These are phyloP conservation scores for Manduca sexta DNA, from an alignment of 1,140 invertebrate genomes.

Conservation along the genomic window DNA sequence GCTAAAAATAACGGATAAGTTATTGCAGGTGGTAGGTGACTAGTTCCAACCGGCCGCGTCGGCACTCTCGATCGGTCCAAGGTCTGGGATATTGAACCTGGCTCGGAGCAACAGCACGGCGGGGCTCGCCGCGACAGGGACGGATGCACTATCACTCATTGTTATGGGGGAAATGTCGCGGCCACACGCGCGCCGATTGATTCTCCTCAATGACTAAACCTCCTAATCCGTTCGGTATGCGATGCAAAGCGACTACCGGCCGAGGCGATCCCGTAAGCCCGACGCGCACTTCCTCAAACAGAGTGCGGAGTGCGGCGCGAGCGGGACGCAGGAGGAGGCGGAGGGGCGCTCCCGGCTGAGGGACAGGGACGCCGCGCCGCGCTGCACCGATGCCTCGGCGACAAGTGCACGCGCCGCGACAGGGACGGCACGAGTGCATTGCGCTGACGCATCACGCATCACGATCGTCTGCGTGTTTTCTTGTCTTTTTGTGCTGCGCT, in stretches of 20 bases:
- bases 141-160: constrained; percentile 67
- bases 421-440: constrained; percentile 52
- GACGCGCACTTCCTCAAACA: constrained; percentile 56
- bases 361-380: constrained; percentile 26
- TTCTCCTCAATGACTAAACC: constrained; percentile 42
- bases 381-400: constrained; percentile 38
- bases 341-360: constrained; percentile 26
- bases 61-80: constrained; percentile 58
- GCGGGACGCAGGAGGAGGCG: constrained; percentile 29
- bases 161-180: constrained; percentile 64
- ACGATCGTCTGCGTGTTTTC: constrained; percentile 42
- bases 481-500: constrained; percentile 21
- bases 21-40: constrained; percentile 58
- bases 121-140: constrained; percentile 60
- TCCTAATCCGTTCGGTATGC: constrained; percentile 51
- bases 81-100: constrained; percentile 71
- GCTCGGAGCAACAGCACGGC: constrained; percentile 54
- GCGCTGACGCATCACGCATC: constrained; percentile 67
- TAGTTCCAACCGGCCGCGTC: constrained; percentile 52
- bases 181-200: constrained; percentile 46
- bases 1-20: constrained; percentile 55
- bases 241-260: constrained; percentile 40
- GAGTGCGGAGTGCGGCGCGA: constrained; percentile 25
- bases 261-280: constrained; percentile 42
- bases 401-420: constrained; percentile 42